Evolutionary conservation across 1,140 invertebrate species (phyloP).

Genomic region (Pachyrhynchus sulphureomaculatus): DNA sequence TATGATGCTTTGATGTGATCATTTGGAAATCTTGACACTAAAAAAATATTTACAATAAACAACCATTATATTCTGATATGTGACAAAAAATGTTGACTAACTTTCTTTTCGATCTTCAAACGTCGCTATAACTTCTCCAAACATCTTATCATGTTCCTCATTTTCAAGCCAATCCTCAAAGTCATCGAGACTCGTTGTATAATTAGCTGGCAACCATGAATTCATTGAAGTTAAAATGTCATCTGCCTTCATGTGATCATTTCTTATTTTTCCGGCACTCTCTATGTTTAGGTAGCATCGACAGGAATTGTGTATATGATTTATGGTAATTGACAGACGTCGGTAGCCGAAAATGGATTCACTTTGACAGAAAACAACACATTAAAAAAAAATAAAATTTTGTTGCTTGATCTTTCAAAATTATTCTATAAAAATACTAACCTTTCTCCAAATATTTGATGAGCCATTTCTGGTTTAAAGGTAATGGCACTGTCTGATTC

Average conservation of each 20-base stretch:
- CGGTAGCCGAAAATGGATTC: slow-evolving; percentile 94
- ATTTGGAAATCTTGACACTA: slow-evolving; percentile 40
- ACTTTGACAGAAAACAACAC: slow-evolving; percentile 47
- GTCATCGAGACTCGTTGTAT: slow-evolving; percentile 66
- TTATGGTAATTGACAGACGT: slow-evolving; percentile 76
- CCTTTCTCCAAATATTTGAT: slow-evolving; percentile 90
- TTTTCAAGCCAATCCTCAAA: slow-evolving; percentile 68
- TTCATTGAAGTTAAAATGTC: slow-evolving; percentile 70
- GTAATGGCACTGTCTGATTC: slow-evolving; percentile 10
- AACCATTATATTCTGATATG: no score
- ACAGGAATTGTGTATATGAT: slow-evolving; percentile 80
- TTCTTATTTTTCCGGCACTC: slow-evolving; percentile 64
- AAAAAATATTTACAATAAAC: background rate
- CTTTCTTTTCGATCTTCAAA: slow-evolving; percentile 18
- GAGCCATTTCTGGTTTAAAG: slow-evolving; percentile 87
- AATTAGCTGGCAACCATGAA: slow-evolving; percentile 60
- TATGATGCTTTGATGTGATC: slow-evolving; percentile 63
- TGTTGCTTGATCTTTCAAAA: no score
- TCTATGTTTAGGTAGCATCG: slow-evolving; percentile 69
- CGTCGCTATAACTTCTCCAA: slow-evolving; percentile 32
- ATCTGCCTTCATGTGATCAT: slow-evolving; percentile 72
- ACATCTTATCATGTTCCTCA: slow-evolving; percentile 56
- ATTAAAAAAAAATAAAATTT: no score
- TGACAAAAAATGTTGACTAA: no score
- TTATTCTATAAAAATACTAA: slow-evolving; percentile 18